These are phyloP conservation scores for Xylocopa sonorina DNA, from an alignment of 1,140 invertebrate genomes.

Conservation along the genomic window DNA sequence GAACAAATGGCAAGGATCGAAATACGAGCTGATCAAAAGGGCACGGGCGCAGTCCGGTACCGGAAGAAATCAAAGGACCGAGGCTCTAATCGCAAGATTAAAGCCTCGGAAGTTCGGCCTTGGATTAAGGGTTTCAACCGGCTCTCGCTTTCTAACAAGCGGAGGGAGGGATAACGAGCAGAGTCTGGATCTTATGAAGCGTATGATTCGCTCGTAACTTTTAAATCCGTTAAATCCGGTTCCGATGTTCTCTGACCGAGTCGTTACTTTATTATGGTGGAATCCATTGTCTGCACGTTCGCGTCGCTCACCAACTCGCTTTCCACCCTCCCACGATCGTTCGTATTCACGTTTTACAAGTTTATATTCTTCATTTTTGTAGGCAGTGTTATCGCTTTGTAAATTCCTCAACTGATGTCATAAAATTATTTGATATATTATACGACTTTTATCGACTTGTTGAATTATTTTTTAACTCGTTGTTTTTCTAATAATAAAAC, in stretches of 20 bases:
- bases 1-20: constrained; percentile 31
- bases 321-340: not conserved
- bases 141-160: constrained; percentile 49
- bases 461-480: too few species aligned
- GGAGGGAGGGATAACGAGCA: constrained; percentile 60
- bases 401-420: too few species aligned
- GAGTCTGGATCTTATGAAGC: constrained; percentile 43
- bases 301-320: not conserved
- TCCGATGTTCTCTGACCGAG: constrained; percentile 34
- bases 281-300: not conserved
- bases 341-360: not conserved
- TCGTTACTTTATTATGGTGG: constrained; percentile 25
- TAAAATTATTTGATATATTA: too few species aligned
- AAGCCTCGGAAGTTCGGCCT: constrained; percentile 52
- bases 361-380: too few species aligned
- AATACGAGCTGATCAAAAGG: constrained; percentile 28
- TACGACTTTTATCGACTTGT: too few species aligned
- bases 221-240: constrained; percentile 62
- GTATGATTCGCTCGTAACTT: constrained; percentile 62
- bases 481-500: too few species aligned
- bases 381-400: too few species aligned
- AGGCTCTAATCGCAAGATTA: constrained; percentile 65
- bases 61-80: constrained; percentile 62
- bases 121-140: constrained; percentile 65
- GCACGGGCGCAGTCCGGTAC: constrained; percentile 21